Evolutionary conservation across 2,797 vertebrate genomes (phyloP), one percentile per base, ranked within the genome.

Genomic region (Onychomys torridus): DNA sequence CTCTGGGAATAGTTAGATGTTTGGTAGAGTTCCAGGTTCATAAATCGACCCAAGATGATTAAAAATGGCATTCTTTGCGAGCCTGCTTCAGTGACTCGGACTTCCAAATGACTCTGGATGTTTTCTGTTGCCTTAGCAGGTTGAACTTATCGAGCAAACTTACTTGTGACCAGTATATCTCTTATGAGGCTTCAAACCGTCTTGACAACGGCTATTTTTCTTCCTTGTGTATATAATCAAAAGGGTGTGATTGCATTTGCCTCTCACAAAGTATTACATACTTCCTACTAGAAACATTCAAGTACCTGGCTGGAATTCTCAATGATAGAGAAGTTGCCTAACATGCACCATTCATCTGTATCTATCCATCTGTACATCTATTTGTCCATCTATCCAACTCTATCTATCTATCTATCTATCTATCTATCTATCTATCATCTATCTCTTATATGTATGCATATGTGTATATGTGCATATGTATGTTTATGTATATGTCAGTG

Each of bases 21-120:
- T 98, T 98, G 97, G 98, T 98, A 98, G 97, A 95, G 96, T 96
- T 98, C 98, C 98, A 96, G 92, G n/a, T 92, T 97, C 98, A 76
- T 98, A 98, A 98, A 98, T 76, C 16, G 94, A 96, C 96, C 76
- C 87, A 84, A 93, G 97, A 34, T 96, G 97, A 98, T 97, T 98
- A 97, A 98, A 97, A 98, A 93, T 97, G 93, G 67, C 29, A 94
- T 83, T 98, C 95, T 97, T 96, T 3, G 0, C 96, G 78, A 97
- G 95, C 69, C 89, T 96, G 75, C 89, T 96, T 97, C 97, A 97
- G 97, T 98, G 98, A 98, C 91, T 83, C 90, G 93, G 95, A 95
- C 94, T 98, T 59, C 1, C 75, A 96, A 97, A 98, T 95, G 98
- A 96, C 1, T 3, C 92, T 69, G 92, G 93, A 97, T 98, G 97